Conservation (phyloP, 2,888 invertebrate genomes). For the Tenthredo livida region DNA sequence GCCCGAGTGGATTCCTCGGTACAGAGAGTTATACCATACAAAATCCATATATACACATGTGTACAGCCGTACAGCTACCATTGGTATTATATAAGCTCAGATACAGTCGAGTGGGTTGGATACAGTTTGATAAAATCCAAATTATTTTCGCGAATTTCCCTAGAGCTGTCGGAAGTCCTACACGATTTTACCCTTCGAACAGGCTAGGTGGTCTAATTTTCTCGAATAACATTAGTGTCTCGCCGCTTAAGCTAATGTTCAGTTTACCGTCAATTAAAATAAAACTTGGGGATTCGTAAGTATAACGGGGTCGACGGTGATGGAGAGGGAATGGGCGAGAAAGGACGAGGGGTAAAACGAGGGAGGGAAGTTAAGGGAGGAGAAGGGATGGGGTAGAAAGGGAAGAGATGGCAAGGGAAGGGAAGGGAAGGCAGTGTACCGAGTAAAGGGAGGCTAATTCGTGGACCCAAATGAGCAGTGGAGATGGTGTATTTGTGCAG, state of each 20-base stretch:
- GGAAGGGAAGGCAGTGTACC: slow-evolving; percentile 18
- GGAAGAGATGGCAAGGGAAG: slow-evolving; percentile 25
- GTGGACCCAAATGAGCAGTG: slow-evolving; percentile 45
- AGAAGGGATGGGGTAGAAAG: slow-evolving; percentile 1
- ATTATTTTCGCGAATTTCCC: slow-evolving; percentile 17
- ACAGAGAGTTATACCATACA: slow-evolving; percentile 12
- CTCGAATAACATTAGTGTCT: slow-evolving; percentile 51
- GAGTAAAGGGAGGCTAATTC: slow-evolving; percentile 50
- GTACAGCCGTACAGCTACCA: background rate
- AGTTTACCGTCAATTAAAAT: slow-evolving; percentile 52
- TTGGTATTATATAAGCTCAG: background rate
- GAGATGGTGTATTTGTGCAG: slow-evolving; percentile 47
- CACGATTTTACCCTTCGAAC: slow-evolving; percentile 24
- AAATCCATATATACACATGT: background rate
- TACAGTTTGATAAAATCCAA: slow-evolving; percentile 28
- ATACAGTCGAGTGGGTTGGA: background rate
- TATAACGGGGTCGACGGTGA: slow-evolving; percentile 38
- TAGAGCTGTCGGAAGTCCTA: background rate
- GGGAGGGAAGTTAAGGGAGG: slow-evolving; percentile 25
- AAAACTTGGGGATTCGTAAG: slow-evolving; percentile 52
- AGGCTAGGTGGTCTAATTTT: slow-evolving; percentile 44
- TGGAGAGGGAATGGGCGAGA: slow-evolving; percentile 13
- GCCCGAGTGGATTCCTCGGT: slow-evolving; percentile 16
- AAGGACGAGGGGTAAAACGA: slow-evolving; percentile 51
- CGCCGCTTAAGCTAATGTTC: slow-evolving; percentile 51